Evolutionary conservation across 2,113 vertebrate species (phyloP), one percentile per base, ranked within the genome.

Genomic region (Saccopteryx bilineata): DNA sequence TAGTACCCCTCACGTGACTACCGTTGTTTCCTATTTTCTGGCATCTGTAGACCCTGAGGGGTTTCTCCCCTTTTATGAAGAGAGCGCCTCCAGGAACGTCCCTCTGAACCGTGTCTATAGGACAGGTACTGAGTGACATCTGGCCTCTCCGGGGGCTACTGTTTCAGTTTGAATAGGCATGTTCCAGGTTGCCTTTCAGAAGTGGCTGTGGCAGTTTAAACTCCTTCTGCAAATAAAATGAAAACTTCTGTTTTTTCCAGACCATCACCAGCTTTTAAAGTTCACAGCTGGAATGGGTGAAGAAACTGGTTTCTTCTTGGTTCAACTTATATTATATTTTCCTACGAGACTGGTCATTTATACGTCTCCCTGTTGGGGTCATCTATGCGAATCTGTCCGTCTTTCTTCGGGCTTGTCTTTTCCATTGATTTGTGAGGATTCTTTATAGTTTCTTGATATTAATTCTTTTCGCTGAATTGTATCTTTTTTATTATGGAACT

Each of bases 301-400:
- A n/a, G 75, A 69, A 86, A 68, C 48, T 5, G 86, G 56, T 58
- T 87, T 82, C 69, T 87, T 82, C 23, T 65, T 68, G 66, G 28
- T 74, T 87, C 82, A 69, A 66, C 69, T 48, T 79, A 26, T 95
- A 21, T 48, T 79, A 26, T 95, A 21, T 88, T 72, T 83, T 80
- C 33, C 60, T 83, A 46, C 83, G 61, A 69, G 46, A 88, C 8
- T 50, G 28, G 10, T 68, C 58, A n/a, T 66, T 75, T 85, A 33
- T 33, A 66, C 54, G 87, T 81, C 83, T n/a, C 63, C 75, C 48
- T 24, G 4, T 31, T 31, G 17, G 50, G 26, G 3, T 60, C 19
- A 74, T 71, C 75, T 66, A 12, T 95, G 58, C 21, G 24, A 54
- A 12, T 74, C 24, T 87, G 60, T 86, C 48, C 13, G 21, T 56